Percentiles rank a stretch among this genome's conserved stretches.
Evolutionary conservation across 2,888 invertebrate genomes (phyloP).

Genomic region (Lithodes maja): DNA sequence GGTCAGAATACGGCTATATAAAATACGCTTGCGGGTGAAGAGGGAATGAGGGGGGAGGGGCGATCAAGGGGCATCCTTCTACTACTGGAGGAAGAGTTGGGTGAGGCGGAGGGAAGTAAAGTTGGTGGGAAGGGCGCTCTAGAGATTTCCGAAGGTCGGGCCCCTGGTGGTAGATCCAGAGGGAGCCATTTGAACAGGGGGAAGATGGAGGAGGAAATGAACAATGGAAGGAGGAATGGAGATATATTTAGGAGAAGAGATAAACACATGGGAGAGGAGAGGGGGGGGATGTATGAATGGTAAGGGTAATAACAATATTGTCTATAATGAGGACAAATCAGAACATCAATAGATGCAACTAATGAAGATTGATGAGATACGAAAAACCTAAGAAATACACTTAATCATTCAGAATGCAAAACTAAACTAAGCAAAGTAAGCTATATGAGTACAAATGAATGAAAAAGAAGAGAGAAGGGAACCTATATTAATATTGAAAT

Average conservation of each 20-base stretch:
- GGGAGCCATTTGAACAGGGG: slow-evolving; percentile 1
- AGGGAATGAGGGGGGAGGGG: background rate
- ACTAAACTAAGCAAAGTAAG: no score
- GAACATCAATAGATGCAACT: background rate
- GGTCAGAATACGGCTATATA: no score
- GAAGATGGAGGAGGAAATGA: slow-evolving; percentile 6
- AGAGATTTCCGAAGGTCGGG: slow-evolving; percentile 7
- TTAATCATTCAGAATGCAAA: no score
- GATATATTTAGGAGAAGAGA: background rate
- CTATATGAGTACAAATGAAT: background rate
- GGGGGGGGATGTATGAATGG: background rate
- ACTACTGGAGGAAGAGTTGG: background rate
- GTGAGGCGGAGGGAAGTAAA: no score
- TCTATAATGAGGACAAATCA: background rate
- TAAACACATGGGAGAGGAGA: background rate
- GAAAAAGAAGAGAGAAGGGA: background rate
- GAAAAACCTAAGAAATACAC: no score
- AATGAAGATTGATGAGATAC: no score
- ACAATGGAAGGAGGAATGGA: background rate
- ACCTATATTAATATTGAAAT: background rate
- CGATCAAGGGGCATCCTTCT: slow-evolving; percentile 19
- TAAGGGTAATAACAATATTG: background rate
- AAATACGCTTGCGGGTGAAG: no score
- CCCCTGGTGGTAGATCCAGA: slow-evolving; percentile 2
- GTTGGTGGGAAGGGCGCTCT: background rate